Percentiles rank a stretch among this genome's conserved stretches.
Conservation (phyloP, 2,888 invertebrate genomes). For the Dicyrtoma fusca region DNA sequence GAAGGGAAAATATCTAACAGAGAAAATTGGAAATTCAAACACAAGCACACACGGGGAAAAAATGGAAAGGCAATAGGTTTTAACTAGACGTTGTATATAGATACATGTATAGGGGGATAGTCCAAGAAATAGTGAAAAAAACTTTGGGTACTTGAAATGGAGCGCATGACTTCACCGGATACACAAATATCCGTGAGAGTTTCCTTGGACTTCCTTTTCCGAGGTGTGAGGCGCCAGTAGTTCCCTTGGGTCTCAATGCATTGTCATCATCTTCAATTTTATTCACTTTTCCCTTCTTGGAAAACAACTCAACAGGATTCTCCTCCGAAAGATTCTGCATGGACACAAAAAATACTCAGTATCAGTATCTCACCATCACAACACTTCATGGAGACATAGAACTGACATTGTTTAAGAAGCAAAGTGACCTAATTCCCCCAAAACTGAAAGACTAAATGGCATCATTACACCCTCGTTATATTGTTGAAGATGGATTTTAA, state of each 20-base stretch:
- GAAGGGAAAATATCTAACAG: not conserved
- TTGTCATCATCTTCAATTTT: conserved; percentile 8
- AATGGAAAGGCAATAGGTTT: not conserved
- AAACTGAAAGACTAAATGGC: not conserved
- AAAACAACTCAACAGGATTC: not conserved
- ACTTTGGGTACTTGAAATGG: conserved; percentile 67
- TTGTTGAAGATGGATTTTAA: no score
- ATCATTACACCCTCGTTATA: no score
- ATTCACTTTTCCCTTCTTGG: not conserved
- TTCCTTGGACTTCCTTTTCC: conserved; percentile 27
- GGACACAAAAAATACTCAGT: not conserved
- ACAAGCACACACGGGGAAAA: not conserved
- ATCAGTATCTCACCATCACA: no score
- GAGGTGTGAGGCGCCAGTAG: conserved; percentile 29
- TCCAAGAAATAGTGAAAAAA: not conserved
- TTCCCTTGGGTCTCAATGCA: conserved; percentile 5
- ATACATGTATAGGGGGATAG: not conserved
- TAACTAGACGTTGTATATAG: conserved; percentile 1
- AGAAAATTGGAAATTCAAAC: not conserved
- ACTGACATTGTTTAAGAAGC: not conserved
- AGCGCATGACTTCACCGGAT: conserved; percentile 90
- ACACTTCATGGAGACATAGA: not conserved
- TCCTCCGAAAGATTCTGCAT: not conserved
- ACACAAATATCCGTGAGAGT: conserved; percentile 66
- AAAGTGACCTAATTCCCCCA: not conserved